phyloP scores from a whole-genome alignment of 2,888 invertebrate species.

The Drosophila leonis region DNA sequence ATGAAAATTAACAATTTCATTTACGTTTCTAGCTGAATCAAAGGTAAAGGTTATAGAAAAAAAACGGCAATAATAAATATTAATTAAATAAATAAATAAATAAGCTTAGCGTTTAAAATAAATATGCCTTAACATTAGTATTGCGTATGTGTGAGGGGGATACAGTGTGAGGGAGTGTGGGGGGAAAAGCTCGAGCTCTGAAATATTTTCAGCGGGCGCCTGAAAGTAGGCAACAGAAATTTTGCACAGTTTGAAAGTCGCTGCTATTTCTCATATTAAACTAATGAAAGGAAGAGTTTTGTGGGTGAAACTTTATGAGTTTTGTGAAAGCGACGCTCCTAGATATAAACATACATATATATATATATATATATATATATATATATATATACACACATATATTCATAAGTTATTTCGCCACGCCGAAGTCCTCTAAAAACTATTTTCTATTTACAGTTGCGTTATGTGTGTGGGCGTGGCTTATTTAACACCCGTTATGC shows the following conservation, averaged over 20 bases:
- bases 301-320: constrained; percentile 6
- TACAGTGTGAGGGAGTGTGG: background rate
- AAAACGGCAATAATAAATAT: constrained; percentile 54
- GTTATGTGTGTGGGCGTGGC: constrained; percentile 21
- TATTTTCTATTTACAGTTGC: constrained; percentile 76
- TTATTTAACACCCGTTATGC: constrained; percentile 92
- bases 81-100: constrained; percentile 72
- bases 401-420: constrained; percentile 17
- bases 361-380: background rate
- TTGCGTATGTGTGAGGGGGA: constrained; percentile 32
- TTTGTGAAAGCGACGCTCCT: constrained; percentile 43
- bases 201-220: constrained; percentile 15
- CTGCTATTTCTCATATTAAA: constrained; percentile 52
- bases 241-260: constrained; percentile 38
- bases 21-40: constrained; percentile 78
- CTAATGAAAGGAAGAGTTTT: constrained; percentile 52
- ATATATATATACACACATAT: background rate
- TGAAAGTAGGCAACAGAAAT: constrained; percentile 46
- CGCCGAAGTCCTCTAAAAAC: constrained; percentile 51
- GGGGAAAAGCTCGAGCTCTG: background rate
- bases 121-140: constrained; percentile 65
- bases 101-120: constrained; percentile 69
- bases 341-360: background rate
- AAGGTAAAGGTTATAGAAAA: constrained; percentile 47
- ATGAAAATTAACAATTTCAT: constrained; percentile 72